Base-by-base conservation (phyloP, 2,113 vertebrate genomes). In the Phylloscopus trochiloides region DNA sequence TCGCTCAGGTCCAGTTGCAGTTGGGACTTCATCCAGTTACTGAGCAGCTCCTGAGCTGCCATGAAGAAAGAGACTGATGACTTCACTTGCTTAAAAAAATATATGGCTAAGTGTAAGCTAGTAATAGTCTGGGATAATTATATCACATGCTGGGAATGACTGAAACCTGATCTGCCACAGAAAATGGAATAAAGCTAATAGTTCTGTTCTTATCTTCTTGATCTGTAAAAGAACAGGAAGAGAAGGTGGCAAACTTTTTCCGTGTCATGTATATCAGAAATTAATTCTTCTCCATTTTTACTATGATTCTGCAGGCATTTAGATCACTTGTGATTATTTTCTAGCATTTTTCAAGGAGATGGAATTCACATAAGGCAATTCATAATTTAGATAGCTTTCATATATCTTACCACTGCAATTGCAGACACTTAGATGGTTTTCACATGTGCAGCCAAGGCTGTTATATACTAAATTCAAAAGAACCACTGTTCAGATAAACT, bases 11-110 rank as follows among this genome's bases (percentile, higher is more conserved):
- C 98, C 81, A 97, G 67, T 3, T 97, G 97, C 94, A 99, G 94
- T 70, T 99, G 99, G 94, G 94, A 98, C 86, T 97, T 97, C 97
- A 99, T 97, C 99, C 99, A 99, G 51, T 98, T 98, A 68, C 91
- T 98, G 38, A 99, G 97, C 84, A 99, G 97, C 55, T 98, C 97
- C 94, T 98, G 98, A 87, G 99, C 99, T 99, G 95, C 25, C 65
- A 82, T 51, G 9, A 74, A 54, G 48, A 77, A 95, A 92, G 26
- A 79, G 47, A 83, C 12, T 12, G 48, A 73, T 90, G 58, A 86
- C n/a, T 58, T 96, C 54, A 78, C 10, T 92, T 74, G n/a, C 20
- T 62, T 90, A 36, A 86, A 94, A 82, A 92, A 63, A 19, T 8
- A 57, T 6, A 67, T 4, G 17, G 36, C 18, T 80, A 94, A 74